Percentiles rank a stretch among this genome's conserved stretches.
phyloP scores from a whole-genome alignment of 2,113 vertebrate genomes.

The Pogona vitticeps region DNA sequence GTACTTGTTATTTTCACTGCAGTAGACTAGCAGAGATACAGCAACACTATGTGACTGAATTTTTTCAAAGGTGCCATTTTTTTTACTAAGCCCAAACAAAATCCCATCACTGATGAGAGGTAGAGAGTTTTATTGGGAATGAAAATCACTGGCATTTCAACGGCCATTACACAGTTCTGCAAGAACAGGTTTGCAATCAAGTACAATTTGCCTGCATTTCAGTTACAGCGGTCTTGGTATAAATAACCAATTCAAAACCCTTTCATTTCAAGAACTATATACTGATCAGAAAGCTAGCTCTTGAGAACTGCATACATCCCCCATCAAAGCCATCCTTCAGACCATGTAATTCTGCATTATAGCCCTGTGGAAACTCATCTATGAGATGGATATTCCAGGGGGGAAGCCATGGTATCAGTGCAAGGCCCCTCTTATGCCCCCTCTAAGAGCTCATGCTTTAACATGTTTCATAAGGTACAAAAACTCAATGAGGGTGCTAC shows the following conservation, averaged over 20 bases:
- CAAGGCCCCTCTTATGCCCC: not conserved
- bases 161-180: not conserved
- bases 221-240: not conserved
- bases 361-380: not conserved
- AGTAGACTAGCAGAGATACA: too few species aligned
- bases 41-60: not conserved
- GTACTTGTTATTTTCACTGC: too few species aligned
- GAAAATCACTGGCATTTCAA: constrained; percentile 26
- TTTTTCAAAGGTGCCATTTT: not conserved
- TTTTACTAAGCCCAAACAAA: not conserved
- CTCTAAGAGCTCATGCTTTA: not conserved
- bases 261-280: not conserved
- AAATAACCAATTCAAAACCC: not conserved
- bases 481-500: not conserved
- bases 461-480: not conserved
- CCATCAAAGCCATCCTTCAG: not conserved
- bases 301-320: not conserved
- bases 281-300: not conserved
- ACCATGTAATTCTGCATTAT: not conserved
- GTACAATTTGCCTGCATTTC: not conserved
- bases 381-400: not conserved
- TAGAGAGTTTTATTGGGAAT: constrained; percentile 21
- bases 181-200: constrained; percentile 7
- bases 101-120: not conserved
- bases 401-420: not conserved